Evolutionary conservation across 2,888 invertebrate species (phyloP).

Genomic region (Poecilobothrus nobilitatus): DNA sequence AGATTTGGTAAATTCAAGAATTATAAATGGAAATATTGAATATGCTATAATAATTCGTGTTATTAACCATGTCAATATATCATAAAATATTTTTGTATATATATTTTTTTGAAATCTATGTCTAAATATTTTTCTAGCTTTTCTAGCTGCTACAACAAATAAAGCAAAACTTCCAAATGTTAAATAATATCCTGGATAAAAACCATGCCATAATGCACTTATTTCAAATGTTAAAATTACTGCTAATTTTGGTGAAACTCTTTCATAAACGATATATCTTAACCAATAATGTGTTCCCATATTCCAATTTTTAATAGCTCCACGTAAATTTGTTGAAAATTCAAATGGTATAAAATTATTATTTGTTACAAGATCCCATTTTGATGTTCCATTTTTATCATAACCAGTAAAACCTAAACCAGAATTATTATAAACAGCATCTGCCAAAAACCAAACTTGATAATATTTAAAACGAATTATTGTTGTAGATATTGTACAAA

Average conservation of each 20-base stretch:
- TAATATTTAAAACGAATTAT: conserved; percentile 87
- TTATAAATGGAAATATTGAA: conserved; percentile 82
- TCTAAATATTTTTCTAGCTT: conserved; percentile 66
- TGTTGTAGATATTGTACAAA: conserved; percentile 65
- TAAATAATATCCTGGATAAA: conserved; percentile 76
- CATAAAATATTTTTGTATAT: conserved; percentile 66
- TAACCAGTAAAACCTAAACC: conserved; percentile 85
- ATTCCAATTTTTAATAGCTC: conserved; percentile 88
- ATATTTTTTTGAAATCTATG: conserved; percentile 65
- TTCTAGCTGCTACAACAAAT: conserved; percentile 75
- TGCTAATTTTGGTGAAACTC: conserved; percentile 61
- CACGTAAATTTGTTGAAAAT: conserved; percentile 73
- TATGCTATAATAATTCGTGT: conserved; percentile 83
- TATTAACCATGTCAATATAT: conserved; percentile 68
- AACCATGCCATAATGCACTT: conserved; percentile 95
- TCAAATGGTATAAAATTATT: conserved; percentile 83
- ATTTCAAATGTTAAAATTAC: conserved; percentile 75
- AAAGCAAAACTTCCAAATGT: conserved; percentile 86
- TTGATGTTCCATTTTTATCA: conserved; percentile 60
- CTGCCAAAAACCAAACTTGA: conserved; percentile 93
- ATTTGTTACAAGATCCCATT: conserved; percentile 91
- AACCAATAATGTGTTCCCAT: conserved; percentile 91
- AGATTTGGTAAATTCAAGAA: conserved; percentile 80
- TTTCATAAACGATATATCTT: conserved; percentile 80
- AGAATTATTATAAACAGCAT: conserved; percentile 89